These are phyloP conservation scores for Propsilocerus akamusi DNA, from an alignment of 1,140 invertebrate genomes.

Conservation along the genomic window DNA sequence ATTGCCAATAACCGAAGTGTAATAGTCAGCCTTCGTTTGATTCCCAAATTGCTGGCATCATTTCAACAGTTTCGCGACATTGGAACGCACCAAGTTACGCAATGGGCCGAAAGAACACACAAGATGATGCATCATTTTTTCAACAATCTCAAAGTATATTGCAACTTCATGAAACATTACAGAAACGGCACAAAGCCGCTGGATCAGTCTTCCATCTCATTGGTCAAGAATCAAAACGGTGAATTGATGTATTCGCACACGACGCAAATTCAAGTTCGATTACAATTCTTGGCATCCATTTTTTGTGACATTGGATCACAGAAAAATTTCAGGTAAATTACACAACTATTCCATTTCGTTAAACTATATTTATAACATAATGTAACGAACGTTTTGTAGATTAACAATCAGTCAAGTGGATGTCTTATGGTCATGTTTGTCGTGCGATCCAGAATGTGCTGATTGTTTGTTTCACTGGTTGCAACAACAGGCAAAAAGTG, in stretches of 20 bases:
- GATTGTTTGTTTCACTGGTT: slow-evolving; percentile 89
- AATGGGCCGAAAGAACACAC: slow-evolving; percentile 78
- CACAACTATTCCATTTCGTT: slow-evolving; percentile 6
- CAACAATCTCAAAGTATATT: slow-evolving; percentile 55
- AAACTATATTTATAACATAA: slow-evolving; percentile 6
- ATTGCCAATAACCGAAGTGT: slow-evolving; percentile 74
- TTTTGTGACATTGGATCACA: slow-evolving; percentile 82
- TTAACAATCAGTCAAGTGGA: slow-evolving; percentile 78
- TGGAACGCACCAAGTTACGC: slow-evolving; percentile 61
- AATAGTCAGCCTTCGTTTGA: slow-evolving; percentile 65
- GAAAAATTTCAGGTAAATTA: slow-evolving; percentile 52
- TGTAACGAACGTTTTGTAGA: slow-evolving; percentile 25
- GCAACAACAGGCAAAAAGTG: slow-evolving; percentile 68
- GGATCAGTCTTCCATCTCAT: background rate
- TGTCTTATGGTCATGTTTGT: slow-evolving; percentile 75
- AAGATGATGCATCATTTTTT: slow-evolving; percentile 88
- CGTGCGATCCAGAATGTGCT: slow-evolving; percentile 59
- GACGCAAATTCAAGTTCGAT: slow-evolving; percentile 72
- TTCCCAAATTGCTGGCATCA: slow-evolving; percentile 79
- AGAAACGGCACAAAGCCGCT: slow-evolving; percentile 14
- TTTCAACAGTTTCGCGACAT: slow-evolving; percentile 74
- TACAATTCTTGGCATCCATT: slow-evolving; percentile 81
- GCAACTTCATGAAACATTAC: slow-evolving; percentile 15
- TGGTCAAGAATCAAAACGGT: slow-evolving; percentile 9
- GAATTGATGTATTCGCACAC: slow-evolving; percentile 59